These are phyloP conservation scores for Polydrusus cervinus DNA, from an alignment of 2,888 invertebrate species.

Conservation along the genomic window DNA sequence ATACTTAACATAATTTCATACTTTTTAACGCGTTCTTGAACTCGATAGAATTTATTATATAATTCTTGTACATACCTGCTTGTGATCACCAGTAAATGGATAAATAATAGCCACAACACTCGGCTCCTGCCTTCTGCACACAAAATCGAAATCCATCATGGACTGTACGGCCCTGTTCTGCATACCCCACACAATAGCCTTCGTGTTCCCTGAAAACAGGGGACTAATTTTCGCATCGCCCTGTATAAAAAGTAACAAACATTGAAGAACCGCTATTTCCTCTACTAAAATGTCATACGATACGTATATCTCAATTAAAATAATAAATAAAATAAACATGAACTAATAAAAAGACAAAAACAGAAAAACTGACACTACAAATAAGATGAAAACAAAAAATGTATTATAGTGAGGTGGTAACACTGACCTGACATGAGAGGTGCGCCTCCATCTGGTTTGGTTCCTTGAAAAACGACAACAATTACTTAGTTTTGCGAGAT, in stretches of 20 bases:
- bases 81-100: slow-evolving; percentile 98
- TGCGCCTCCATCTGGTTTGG: slow-evolving; percentile 65
- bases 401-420: slow-evolving; percentile 38
- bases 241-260: slow-evolving; percentile 45
- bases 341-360: neutral
- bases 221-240: slow-evolving; percentile 67
- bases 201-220: slow-evolving; percentile 88
- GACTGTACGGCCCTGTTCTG: slow-evolving; percentile 97
- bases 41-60: too few relatives aligned
- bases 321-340: neutral
- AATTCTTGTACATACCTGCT: slow-evolving; percentile 72
- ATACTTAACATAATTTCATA: too few relatives aligned
- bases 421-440: slow-evolving; percentile 50
- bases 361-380: slow-evolving; percentile 10
- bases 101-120: slow-evolving; percentile 98
- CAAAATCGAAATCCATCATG: slow-evolving; percentile 97
- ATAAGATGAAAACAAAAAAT: slow-evolving; percentile 55
- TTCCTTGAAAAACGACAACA: slow-evolving; percentile 62
- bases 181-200: slow-evolving; percentile 99
- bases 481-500: slow-evolving; percentile 31
- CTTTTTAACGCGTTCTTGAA: too few relatives aligned
- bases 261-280: neutral
- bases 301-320: neutral
- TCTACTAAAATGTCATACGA: neutral
- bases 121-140: slow-evolving; percentile 90